Conservation (phyloP, 2,113 vertebrate genomes). For the Forbesichthys papilliferus region DNA sequence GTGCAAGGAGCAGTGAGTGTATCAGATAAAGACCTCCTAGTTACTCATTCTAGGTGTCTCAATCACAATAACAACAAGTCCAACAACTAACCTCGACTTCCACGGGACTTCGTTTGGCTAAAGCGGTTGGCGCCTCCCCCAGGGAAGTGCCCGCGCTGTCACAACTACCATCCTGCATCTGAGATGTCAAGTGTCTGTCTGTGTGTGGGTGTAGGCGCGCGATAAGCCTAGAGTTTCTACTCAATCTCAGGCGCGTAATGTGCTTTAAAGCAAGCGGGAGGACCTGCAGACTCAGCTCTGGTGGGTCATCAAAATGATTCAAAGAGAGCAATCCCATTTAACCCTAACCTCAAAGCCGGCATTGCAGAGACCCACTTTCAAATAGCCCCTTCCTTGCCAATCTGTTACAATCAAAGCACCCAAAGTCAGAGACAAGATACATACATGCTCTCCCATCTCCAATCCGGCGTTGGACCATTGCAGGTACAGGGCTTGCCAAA, state of each 20-base stretch:
- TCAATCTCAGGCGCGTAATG: slow-evolving; percentile 70
- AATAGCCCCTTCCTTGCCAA: slow-evolving; percentile 52
- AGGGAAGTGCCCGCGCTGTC: slow-evolving; percentile 35
- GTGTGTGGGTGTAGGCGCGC: slow-evolving; percentile 26
- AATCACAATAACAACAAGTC: slow-evolving; percentile 47
- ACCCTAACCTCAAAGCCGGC: slow-evolving; percentile 70
- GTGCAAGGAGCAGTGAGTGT: neutral
- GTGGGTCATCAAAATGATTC: slow-evolving; percentile 75
- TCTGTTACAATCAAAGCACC: slow-evolving; percentile 58
- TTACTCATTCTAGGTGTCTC: slow-evolving; percentile 21
- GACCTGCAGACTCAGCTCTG: slow-evolving; percentile 77
- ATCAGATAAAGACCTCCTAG: slow-evolving; percentile 20
- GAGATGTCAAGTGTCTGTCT: slow-evolving; percentile 12
- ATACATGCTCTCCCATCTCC: slow-evolving; percentile 33
- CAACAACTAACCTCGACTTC: slow-evolving; percentile 28
- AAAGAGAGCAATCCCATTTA: slow-evolving; percentile 78
- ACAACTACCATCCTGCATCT: slow-evolving; percentile 33
- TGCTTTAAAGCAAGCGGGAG: slow-evolving; percentile 68
- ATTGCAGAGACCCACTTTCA: slow-evolving; percentile 67
- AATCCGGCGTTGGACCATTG: neutral
- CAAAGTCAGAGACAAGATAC: slow-evolving; percentile 43
- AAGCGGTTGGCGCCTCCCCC: slow-evolving; percentile 24
- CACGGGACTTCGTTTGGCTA: slow-evolving; percentile 51
- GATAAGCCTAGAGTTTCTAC: slow-evolving; percentile 60
- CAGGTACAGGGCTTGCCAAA: slow-evolving; percentile 15